Base-by-base conservation (phyloP, 1,140 invertebrate species). In the Trachelipus rathkii region DNA sequence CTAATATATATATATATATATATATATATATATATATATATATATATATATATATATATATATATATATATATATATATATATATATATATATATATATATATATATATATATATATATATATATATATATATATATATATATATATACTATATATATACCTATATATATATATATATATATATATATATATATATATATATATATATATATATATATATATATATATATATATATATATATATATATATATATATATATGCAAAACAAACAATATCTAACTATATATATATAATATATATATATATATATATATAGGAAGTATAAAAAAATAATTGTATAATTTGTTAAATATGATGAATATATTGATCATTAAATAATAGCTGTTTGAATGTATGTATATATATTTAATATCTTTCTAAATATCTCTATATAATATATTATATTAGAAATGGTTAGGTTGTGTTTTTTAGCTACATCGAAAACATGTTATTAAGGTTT, bases 51-150 rank as follows among this genome's bases (percentile, higher is more conserved):
- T 67, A 67, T 67, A 9, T 10, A 67, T 67, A 9, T 67, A 67
- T 67, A 67, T 67, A 9, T 67, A 67, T 67, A 67, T 67, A 9
- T 67, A 67, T 67, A 67, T 67, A 67, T 67, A 9, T 67, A 15
- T 67, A 9, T 67, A 67, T 67, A 10, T 67, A 67, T 10, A 67
- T 67, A 15, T 67, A 67, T 67, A 67, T 67, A 67, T 67, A 67
- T 67, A 67, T 67, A 15, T 67, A 67, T 15, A 67, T 15, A 15
- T 67, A 67, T 67, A 67, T 67, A 67, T 67, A 67, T 67, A 67
- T 67, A 67, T 67, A 67, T 67, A 67, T 67, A 67, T 67, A 67
- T 67, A 67, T 67, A 67, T 67, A 67, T 67, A 67, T 67, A 67
- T 67, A 67, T 67, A 67, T 67, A 67, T 67, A 67, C 8, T 21